Evolutionary conservation across 2,888 invertebrate genomes (phyloP).

Genomic region (Pomacea canaliculata): DNA sequence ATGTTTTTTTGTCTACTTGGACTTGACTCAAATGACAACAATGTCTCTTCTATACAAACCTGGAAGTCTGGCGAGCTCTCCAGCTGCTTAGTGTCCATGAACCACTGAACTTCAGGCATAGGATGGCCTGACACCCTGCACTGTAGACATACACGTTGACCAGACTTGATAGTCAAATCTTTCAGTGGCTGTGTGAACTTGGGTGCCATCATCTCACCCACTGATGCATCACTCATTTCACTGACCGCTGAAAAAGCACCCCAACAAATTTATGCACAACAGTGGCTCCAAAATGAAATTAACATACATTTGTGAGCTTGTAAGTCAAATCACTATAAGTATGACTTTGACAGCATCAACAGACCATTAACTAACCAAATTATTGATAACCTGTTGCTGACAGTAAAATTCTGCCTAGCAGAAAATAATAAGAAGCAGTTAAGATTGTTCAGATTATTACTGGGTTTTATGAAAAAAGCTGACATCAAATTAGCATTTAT

Average conservation of each 20-base stretch:
- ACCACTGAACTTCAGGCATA: conserved; percentile 80
- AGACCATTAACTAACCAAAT: too few relatives aligned
- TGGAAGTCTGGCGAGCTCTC: conserved; percentile 75
- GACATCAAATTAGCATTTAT: too few relatives aligned
- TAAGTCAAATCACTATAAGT: not conserved
- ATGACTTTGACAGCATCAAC: too few relatives aligned
- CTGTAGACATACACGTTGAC: conserved; percentile 69
- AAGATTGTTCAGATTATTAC: too few relatives aligned
- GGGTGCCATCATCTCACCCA: conserved; percentile 63
- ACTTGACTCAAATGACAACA: too few relatives aligned
- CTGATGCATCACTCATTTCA: conserved; percentile 67
- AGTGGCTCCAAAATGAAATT: not conserved
- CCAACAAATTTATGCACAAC: not conserved
- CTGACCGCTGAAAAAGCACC: conserved; percentile 61
- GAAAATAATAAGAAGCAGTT: too few relatives aligned
- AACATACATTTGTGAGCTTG: not conserved
- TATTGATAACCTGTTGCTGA: too few relatives aligned
- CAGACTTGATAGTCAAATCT: conserved; percentile 79
- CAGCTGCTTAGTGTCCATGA: conserved; percentile 80
- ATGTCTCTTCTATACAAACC: conserved; percentile 61
- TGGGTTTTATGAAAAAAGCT: too few relatives aligned
- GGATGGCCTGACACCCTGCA: conserved; percentile 68
- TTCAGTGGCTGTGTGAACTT: conserved; percentile 74
- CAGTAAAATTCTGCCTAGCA: too few relatives aligned
- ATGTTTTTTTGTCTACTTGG: too few relatives aligned